Base-by-base conservation (phyloP, 1,140 invertebrate genomes). In the Holotrichia oblita region DNA sequence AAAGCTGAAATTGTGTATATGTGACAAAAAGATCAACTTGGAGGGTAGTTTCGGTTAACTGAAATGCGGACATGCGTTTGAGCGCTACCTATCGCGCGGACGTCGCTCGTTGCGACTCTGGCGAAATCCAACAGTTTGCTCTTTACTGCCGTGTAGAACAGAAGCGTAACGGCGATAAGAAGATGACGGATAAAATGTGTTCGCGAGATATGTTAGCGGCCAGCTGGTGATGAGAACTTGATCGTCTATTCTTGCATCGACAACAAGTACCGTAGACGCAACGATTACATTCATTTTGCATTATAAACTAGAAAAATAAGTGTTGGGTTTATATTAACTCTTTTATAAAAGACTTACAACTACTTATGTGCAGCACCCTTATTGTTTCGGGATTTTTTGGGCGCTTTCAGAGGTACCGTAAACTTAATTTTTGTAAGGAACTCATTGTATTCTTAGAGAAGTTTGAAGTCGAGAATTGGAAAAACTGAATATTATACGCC, bases 111-210 rank as follows among this genome's bases (percentile, higher is more conserved):
- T 17, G 73, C 73, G 73, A 17, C 3, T 74, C 73, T 34, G 9
- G 61, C 61, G 61, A 69, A 69, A 69, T 69, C 61, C 22, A 69
- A 74, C 69, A 78, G 77, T 78, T 78, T 44, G 77, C 69, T 74
- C 34, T 64, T 72, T 55, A 78, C 77, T 27, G 42, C 44, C 77
- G 77, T 34, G 59, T 14, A 24, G 72, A 78, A 72, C 72, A 72
- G 69, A 73, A 74, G 22, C 22, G 77, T 74, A 22, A 24, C 73
- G 0, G 34, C 73, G 40, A 41, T 42, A 48, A 9, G 42, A 42
- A 34, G 14, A 9, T 24, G 24, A 12, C 27, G 64, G 17, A 20
- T 61, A 20, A 20, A 73, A 78, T 69, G 77, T 74, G 59, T 74
- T 74, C 73, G 41, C 73, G 73, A 74, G 41, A 41, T 20, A 14